Base-by-base conservation (phyloP, 2,113 vertebrate species). In the Antechinus flavipes region DNA sequence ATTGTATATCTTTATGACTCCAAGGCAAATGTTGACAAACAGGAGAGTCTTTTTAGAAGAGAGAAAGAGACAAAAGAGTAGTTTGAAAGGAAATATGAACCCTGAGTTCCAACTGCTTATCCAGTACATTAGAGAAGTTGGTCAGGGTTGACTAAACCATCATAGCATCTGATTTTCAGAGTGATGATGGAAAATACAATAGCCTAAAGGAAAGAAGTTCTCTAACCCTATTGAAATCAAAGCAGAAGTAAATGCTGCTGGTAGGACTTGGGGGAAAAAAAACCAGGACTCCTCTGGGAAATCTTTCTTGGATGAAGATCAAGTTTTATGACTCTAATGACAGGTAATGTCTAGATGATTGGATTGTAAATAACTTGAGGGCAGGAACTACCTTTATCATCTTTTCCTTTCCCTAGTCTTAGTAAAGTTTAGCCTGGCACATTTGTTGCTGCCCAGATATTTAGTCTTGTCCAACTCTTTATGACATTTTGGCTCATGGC, bases 221-320 rank as follows among this genome's bases (percentile, higher is more conserved):
- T 96, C 11, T n/a, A 8, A 23, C 10, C 26, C 93, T 52, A 93
- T 42, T 94, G 24, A 96, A 96, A 24, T 61, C 54, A 61, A 97
- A 26, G 50, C 54, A 93, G 76, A 94, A 91, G 19, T 61, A 2
- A 9, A 46, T 54, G 8, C 26, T 61, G 53, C 2, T 92, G 55
- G 50, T 47, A 95, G 30, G 12, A 94, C 30, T 93, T 91, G 89
- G 47, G 50, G 50, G 50, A 7, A 49, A 49, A 49, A 84, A 50
- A 93, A 89, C 95, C 14, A 53, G 23, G 24, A 27, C 9, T 94
- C 42, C 23, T 23, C n/a, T 95, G 89, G 27, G 89, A 96, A 95
- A 93, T 91, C 24, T 46, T 91, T 91, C 54, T 27, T 90, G 55
- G 93, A 23, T 54, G 47, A 93, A 22, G 54, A 47, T 94, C 91